Percentiles rank a stretch among this genome's conserved stretches.
Evolutionary conservation across 2,888 invertebrate species (phyloP).

Genomic region (Dermolepida albohirtum): DNA sequence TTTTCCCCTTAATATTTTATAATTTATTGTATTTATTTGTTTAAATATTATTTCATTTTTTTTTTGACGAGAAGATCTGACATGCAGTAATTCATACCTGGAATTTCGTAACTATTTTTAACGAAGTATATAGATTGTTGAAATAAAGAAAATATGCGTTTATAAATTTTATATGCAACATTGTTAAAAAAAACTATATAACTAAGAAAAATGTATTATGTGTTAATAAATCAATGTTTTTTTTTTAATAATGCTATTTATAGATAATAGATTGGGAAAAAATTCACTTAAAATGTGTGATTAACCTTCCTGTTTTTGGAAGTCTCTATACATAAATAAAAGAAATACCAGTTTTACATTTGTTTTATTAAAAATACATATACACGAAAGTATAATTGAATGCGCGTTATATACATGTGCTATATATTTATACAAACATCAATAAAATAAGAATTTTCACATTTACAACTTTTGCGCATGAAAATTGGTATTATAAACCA

Average conservation of each 20-base stretch:
- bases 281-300: too few relatives aligned
- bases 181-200: constrained; percentile 27
- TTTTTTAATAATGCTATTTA: constrained; percentile 19
- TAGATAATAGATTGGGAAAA: too few relatives aligned
- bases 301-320: too few relatives aligned
- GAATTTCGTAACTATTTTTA: background rate
- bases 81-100: background rate
- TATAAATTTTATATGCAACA: constrained; percentile 33
- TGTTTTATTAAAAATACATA: too few relatives aligned
- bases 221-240: constrained; percentile 1
- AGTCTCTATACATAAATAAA: too few relatives aligned
- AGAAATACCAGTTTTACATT: too few relatives aligned
- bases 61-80: background rate
- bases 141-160: constrained; percentile 4
- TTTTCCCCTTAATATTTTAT: constrained; percentile 11
- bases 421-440: too few relatives aligned
- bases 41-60: constrained; percentile 5
- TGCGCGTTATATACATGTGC: too few relatives aligned
- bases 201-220: constrained; percentile 12
- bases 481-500: too few relatives aligned
- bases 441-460: too few relatives aligned
- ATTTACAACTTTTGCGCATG: too few relatives aligned
- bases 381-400: too few relatives aligned
- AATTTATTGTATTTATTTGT: constrained; percentile 26
- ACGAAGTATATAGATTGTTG: constrained; percentile 27